Percentiles rank a stretch among this genome's conserved stretches.
Evolutionary conservation across 1,140 invertebrate species (phyloP).

Genomic region (Antheraea pernyi): DNA sequence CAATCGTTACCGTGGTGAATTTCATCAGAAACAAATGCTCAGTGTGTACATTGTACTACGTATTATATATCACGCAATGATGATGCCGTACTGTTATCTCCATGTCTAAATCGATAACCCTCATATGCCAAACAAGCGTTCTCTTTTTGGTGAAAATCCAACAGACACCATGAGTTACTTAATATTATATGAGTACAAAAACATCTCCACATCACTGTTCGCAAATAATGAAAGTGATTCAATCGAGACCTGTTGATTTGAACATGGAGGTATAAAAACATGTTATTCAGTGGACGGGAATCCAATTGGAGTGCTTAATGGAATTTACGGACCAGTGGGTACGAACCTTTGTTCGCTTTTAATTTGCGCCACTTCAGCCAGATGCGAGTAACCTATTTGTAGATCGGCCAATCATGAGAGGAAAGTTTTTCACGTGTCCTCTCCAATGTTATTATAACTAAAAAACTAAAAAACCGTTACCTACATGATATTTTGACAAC

Average conservation of each 20-base stretch:
- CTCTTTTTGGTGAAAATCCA: not conserved
- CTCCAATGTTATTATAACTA: no score
- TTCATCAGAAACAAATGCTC: no score
- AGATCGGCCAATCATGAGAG: not conserved
- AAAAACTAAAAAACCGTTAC: no score
- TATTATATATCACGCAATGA: no score
- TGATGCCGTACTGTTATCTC: no score
- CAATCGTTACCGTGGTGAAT: no score
- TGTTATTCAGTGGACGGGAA: slow-evolving; percentile 3
- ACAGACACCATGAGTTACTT: not conserved
- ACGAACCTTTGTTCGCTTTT: slow-evolving; percentile 32
- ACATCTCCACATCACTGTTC: slow-evolving; percentile 1
- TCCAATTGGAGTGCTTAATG: slow-evolving; percentile 39
- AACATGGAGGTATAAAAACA: slow-evolving; percentile 11
- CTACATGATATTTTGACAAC: no score
- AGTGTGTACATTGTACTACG: no score
- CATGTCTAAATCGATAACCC: no score
- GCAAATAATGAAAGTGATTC: not conserved
- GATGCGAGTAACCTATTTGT: not conserved
- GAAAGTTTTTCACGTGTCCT: not conserved
- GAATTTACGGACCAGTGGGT: slow-evolving; percentile 34
- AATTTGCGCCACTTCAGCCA: slow-evolving; percentile 15
- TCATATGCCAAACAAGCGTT: not conserved
- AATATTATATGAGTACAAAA: not conserved
- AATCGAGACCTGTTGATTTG: slow-evolving; percentile 6